A percentile compares a stretch with the other conserved stretches of the same genome.
phyloP scores from a whole-genome alignment of 2,113 vertebrate species.

The Planiliza haematocheilus region DNA sequence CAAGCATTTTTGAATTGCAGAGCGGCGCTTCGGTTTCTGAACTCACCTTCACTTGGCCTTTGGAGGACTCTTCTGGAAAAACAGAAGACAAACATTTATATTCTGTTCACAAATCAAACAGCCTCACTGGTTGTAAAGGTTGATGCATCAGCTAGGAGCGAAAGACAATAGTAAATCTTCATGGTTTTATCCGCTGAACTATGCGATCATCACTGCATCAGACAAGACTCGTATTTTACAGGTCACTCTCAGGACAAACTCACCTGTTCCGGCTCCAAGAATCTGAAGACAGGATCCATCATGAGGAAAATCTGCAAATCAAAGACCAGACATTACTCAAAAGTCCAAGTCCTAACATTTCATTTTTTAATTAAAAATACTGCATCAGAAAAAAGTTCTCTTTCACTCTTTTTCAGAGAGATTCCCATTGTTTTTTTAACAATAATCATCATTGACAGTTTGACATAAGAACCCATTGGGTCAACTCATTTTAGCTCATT shows the following conservation, averaged over 20 bases:
- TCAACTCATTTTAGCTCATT: rapidly evolving
- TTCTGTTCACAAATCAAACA: rapidly evolving
- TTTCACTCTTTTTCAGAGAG: slow-evolving; percentile 92
- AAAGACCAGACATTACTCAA: not conserved
- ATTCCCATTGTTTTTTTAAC: slow-evolving; percentile 90
- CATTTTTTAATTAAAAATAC: slow-evolving; percentile 48
- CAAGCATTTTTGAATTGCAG: not conserved
- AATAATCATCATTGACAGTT: slow-evolving; percentile 86
- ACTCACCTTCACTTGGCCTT: slow-evolving; percentile 20
- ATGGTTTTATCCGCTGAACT: slow-evolving; percentile 57
- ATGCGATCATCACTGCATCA: slow-evolving; percentile 61
- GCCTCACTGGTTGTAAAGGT: rapidly evolving
- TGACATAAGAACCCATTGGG: rapidly evolving
- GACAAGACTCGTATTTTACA: rapidly evolving
- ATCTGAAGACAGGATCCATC: not conserved
- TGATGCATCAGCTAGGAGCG: slow-evolving; percentile 80
- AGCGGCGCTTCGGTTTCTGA: rapidly evolving
- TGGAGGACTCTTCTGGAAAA: not conserved
- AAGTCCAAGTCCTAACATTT: rapidly evolving
- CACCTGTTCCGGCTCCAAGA: not conserved
- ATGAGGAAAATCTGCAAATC: slow-evolving; percentile 30
- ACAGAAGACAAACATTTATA: not conserved
- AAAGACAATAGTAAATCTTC: slow-evolving; percentile 72
- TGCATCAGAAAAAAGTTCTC: slow-evolving; percentile 85
- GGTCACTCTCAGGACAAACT: not conserved